Evolutionary conservation across 2,113 vertebrate species (phyloP), one percentile per base, ranked within the genome.

Genomic region (Crotalus horridus): DNA sequence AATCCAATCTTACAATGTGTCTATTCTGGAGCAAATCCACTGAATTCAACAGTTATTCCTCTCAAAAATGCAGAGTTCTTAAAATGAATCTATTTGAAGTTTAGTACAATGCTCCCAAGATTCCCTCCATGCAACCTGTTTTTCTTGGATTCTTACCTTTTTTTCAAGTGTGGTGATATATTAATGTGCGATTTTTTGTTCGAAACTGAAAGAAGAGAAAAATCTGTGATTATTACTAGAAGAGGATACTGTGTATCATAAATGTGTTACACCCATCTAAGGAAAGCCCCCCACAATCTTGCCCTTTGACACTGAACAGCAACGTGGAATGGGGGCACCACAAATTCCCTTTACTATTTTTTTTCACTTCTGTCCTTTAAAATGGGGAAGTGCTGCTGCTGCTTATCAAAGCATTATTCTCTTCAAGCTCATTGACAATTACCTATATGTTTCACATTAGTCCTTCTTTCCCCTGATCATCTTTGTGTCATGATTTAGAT

Each of bases 151-250:
- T 13, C 87, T 95, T 95, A 97, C 97, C 97, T 97, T 95, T 86
- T 86, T 96, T 96, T 98, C 98, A 98, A 94, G 98, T 98, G 86
- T 98, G 97, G 61, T 97, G 97, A 29, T 96, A 97, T 90, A 95
- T 95, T 48, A 97, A 96, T 89, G 95, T 85, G 6, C 96, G 94
- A 97, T 97, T 98, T 89, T 97, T 97, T 93, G 95, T 95, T 89
- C 96, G 97, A 95, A 96, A 97, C 98, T 98, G 96, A 0, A 26
- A 91, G 4, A 1, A 86, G 15, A 89, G 23, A 0, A 55, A 33
- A 26, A 2, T 24, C 33, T 33, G 17, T 74, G 81, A 74, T 92
- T 33, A 90, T 87, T 61, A 81, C 12, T n/a, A 23, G 3, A 46
- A 43, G 15, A 29, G 13, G 24, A 6, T 10, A 10, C 17, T 7